Evolutionary conservation across 1,140 invertebrate genomes (phyloP).

Genomic region (Ceratoteleas bidentatus): DNA sequence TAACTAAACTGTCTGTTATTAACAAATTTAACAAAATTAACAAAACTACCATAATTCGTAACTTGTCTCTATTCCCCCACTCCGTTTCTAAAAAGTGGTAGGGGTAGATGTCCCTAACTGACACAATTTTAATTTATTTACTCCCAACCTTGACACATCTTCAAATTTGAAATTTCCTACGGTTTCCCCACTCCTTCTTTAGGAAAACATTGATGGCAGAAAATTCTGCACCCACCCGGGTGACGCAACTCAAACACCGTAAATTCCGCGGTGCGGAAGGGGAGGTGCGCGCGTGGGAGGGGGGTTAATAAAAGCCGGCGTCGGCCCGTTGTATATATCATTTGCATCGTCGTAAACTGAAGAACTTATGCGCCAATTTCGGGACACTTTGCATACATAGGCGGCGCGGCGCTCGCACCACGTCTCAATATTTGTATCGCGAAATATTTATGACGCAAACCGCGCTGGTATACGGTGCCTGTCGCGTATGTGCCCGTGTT

Average conservation of each 20-base stretch:
- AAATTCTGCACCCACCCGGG: neutral
- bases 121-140: too few species aligned
- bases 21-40: too few species aligned
- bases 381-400: constrained; percentile 65
- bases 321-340: constrained; percentile 48
- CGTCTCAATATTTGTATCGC: constrained; percentile 66
- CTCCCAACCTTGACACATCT: too few species aligned
- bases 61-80: too few species aligned
- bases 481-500: constrained; percentile 61
- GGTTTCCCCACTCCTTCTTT: too few species aligned
- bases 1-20: too few species aligned
- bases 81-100: too few species aligned
- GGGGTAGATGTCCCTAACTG: too few species aligned
- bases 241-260: constrained; percentile 1
- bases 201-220: too few species aligned
- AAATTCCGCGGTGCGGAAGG: neutral
- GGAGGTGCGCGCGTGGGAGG: neutral
- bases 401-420: constrained; percentile 40
- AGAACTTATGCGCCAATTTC: constrained; percentile 64
- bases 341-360: constrained; percentile 60
- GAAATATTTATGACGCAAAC: constrained; percentile 60
- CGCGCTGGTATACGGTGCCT: constrained; percentile 45
- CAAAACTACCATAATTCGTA: too few species aligned
- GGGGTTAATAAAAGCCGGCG: constrained; percentile 53
- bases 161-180: too few species aligned